Evolutionary conservation across 2,888 invertebrate species (phyloP).

Genomic region (Uropetala carovei): DNA sequence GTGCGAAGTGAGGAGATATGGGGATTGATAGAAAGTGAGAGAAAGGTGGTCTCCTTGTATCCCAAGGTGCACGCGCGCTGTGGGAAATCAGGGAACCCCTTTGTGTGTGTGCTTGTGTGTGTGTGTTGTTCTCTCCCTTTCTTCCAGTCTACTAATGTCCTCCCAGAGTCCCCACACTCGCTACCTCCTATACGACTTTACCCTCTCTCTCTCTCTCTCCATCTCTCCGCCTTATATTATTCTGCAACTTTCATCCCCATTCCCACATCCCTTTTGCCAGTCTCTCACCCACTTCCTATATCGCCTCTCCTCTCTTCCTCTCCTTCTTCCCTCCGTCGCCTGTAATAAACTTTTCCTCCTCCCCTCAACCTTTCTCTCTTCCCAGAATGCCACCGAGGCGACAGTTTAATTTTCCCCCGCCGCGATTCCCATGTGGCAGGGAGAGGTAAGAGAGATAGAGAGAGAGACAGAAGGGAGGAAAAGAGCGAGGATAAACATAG

Average conservation of each 20-base stretch:
- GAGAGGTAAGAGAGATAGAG: neutral
- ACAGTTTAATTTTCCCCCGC: constrained; percentile 59
- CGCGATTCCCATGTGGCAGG: constrained; percentile 38
- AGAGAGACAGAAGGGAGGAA: neutral
- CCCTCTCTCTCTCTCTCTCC: neutral
- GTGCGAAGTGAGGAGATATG: neutral
- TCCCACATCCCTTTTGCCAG: neutral
- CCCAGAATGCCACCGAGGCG: constrained; percentile 54
- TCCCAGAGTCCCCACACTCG: neutral
- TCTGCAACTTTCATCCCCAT: constrained; percentile 1
- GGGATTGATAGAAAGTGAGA: neutral
- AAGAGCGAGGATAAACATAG: neutral
- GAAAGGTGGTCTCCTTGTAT: constrained; percentile 30
- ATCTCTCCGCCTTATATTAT: neutral
- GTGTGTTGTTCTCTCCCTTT: constrained; percentile 10
- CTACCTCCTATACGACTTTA: neutral
- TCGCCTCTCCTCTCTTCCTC: neutral
- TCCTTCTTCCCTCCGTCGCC: neutral
- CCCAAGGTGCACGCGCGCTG: constrained; percentile 35
- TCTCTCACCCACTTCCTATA: neutral
- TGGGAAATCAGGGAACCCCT: constrained; percentile 56
- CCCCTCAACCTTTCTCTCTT: constrained; percentile 47
- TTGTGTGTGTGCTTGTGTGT: constrained; percentile 9
- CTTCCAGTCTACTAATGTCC: neutral
- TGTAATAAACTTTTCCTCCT: constrained; percentile 46